Conservation (phyloP, 2,797 vertebrate genomes). For the Sebastes minor region DNA sequence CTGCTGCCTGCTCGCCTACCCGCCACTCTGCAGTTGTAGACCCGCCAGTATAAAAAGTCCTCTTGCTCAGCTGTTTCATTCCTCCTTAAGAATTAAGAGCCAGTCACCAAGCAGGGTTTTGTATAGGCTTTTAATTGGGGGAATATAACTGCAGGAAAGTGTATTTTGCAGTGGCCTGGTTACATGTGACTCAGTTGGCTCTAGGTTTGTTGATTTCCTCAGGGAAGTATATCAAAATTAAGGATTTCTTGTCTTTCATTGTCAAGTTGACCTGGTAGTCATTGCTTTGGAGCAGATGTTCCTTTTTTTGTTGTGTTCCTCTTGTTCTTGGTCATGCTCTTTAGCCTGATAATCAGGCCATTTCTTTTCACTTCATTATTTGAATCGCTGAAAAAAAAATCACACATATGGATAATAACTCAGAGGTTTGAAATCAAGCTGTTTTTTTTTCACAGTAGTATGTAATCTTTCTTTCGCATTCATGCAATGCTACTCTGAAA, state of each 20-base stretch:
- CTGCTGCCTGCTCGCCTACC: constrained; percentile 76
- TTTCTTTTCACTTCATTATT: background rate
- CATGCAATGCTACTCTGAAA: background rate
- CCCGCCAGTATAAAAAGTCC: constrained; percentile 49
- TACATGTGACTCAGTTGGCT: background rate
- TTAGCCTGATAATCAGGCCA: background rate
- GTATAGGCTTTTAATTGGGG: background rate
- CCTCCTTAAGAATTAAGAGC: constrained; percentile 25
- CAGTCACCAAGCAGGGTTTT: constrained; percentile 7
- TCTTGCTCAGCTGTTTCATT: constrained; percentile 56
- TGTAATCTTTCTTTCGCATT: background rate
- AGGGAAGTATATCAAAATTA: background rate
- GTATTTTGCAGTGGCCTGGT: background rate
- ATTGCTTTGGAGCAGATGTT: background rate
- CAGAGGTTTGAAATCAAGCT: background rate
- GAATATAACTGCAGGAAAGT: background rate
- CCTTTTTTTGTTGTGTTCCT: background rate
- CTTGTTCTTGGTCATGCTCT: background rate
- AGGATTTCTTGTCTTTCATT: no score
- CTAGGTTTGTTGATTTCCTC: background rate
- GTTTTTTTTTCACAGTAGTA: background rate
- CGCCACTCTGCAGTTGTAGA: constrained; percentile 82
- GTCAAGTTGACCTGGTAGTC: background rate
- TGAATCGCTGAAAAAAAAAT: background rate
- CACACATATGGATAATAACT: background rate